These are phyloP conservation scores for Speoplatyrhinus poulsoni DNA, from an alignment of 2,113 vertebrate species.

Conservation along the genomic window DNA sequence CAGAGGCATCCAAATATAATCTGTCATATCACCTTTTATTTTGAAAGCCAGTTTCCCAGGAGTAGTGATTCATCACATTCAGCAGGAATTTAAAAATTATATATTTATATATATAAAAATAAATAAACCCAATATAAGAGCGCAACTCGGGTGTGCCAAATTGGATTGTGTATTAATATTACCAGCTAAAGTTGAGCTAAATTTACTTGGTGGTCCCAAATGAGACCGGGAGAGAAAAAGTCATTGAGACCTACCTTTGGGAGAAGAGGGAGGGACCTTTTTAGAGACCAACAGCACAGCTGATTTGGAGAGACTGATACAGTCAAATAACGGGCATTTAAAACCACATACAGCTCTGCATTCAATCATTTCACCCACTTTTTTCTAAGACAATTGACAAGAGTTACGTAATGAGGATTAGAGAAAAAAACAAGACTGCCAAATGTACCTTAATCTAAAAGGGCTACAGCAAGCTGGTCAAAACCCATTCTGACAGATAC, in stretches of 20 bases:
- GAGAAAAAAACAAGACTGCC: not conserved
- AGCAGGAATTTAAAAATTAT: constrained; percentile 45
- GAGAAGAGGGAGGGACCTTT: constrained; percentile 39
- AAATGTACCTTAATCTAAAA: not conserved
- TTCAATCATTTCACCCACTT: not conserved
- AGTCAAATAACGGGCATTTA: constrained; percentile 16
- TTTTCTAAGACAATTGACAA: not conserved
- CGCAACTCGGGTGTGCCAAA: constrained; percentile 17
- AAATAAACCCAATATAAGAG: constrained; percentile 22
- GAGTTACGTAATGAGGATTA: no score
- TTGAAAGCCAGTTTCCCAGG: constrained; percentile 66
- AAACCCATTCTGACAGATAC: constrained; percentile 33
- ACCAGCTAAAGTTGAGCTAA: constrained; percentile 40
- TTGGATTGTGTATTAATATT: constrained; percentile 7
- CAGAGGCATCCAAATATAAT: constrained; percentile 67
- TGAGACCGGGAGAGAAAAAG: constrained; percentile 31
- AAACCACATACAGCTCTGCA: constrained; percentile 6
- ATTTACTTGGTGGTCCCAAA: constrained; percentile 11
- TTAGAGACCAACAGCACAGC: constrained; percentile 28
- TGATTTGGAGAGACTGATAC: constrained; percentile 46
- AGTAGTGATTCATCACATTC: constrained; percentile 53
- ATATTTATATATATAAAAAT: not conserved
- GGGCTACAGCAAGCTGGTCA: no score
- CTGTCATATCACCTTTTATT: constrained; percentile 73
- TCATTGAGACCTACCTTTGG: constrained; percentile 76